Evolutionary conservation across 2,797 vertebrate species (phyloP).

Genomic region (Melopsittacus undulatus): DNA sequence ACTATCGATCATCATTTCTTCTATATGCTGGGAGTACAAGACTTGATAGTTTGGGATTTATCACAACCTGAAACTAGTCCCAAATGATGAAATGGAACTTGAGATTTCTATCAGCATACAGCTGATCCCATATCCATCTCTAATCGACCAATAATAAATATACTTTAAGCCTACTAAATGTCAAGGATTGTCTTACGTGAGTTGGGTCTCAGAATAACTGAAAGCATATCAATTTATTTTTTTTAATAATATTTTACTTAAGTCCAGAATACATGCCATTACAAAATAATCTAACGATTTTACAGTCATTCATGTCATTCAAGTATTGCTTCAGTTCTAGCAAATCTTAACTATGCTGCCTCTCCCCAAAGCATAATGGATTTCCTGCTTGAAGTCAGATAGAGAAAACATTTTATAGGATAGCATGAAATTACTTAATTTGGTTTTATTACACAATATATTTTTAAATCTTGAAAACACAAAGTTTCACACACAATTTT

Average conservation of each 20-base stretch:
- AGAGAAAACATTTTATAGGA: not conserved
- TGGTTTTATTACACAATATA: not conserved
- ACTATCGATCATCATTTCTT: not conserved
- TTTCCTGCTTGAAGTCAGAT: not conserved
- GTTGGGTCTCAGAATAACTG: not conserved
- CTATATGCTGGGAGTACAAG: not conserved
- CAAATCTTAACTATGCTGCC: not conserved
- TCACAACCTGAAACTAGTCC: not conserved
- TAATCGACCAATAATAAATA: fast-evolving
- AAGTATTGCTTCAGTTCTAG: not conserved
- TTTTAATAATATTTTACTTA: not conserved
- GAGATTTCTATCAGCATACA: not conserved
- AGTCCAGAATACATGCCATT: not conserved
- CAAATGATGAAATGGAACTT: not conserved
- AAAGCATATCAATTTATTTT: not conserved
- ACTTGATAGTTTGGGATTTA: not conserved
- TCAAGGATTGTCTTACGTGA: not conserved
- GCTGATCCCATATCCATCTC: not conserved
- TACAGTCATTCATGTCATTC: not conserved
- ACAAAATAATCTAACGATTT: not conserved
- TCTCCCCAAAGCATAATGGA: not conserved
- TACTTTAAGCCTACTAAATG: not conserved
- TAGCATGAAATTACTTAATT: not conserved
- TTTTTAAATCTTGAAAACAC: not conserved
- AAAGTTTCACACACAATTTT: not conserved